Evolutionary conservation across 2,113 vertebrate species (phyloP).

Genomic region (Smithornis capensis): DNA sequence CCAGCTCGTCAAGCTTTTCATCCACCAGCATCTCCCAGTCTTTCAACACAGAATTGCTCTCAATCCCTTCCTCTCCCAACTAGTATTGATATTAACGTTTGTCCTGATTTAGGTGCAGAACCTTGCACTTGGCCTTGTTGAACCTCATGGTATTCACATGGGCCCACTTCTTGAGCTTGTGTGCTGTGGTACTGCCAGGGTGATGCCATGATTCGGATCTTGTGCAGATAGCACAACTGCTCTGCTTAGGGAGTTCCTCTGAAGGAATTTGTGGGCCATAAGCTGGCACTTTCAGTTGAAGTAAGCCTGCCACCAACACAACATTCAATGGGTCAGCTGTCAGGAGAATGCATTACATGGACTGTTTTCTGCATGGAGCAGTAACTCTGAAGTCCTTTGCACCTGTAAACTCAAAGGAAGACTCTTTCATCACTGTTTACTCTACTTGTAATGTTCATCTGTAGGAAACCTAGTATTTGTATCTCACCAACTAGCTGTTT

Average conservation of each 20-base stretch:
- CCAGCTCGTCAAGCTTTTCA: neutral
- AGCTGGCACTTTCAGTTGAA: neutral
- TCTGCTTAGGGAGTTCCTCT: neutral
- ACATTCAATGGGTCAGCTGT: neutral
- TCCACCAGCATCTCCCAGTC: neutral
- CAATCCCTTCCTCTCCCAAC: neutral
- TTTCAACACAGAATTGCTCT: neutral
- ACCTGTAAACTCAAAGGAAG: neutral
- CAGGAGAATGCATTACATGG: neutral
- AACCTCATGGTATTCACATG: neutral
- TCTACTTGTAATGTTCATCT: neutral
- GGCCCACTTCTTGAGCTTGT: neutral
- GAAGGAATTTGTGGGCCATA: neutral
- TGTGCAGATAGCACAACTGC: neutral
- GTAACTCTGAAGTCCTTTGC: neutral
- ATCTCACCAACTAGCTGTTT: neutral
- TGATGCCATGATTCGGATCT: neutral
- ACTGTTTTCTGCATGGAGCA: neutral
- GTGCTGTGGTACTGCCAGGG: fast-evolving
- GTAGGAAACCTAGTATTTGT: neutral
- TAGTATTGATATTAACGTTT: neutral
- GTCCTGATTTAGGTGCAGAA: neutral
- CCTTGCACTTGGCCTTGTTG: neutral
- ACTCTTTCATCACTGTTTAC: neutral
- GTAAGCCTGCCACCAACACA: neutral